Percentiles rank a stretch among this genome's conserved stretches.
phyloP scores from a whole-genome alignment of 2,797 vertebrate species.

The Limnodromus scolopaceus region DNA sequence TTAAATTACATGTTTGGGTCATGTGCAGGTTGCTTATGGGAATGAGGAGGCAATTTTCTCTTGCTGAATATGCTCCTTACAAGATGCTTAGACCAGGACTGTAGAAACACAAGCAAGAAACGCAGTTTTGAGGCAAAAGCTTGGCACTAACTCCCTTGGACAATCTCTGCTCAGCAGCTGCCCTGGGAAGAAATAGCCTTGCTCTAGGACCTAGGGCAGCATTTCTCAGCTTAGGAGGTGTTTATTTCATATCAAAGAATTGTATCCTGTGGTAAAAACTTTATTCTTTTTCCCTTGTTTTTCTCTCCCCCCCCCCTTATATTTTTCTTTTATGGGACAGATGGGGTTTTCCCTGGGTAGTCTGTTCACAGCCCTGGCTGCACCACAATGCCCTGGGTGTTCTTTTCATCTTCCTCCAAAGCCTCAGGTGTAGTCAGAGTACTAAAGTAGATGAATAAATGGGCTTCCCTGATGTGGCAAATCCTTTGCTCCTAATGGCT shows the following conservation, averaged over 20 bases:
- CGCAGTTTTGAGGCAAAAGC: not conserved
- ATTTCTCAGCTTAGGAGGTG: not conserved
- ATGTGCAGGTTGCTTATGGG: not conserved
- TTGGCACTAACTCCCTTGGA: not conserved
- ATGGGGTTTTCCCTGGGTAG: not conserved
- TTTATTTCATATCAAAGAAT: not conserved
- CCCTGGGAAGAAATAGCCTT: not conserved
- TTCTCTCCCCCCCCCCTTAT: too few species aligned
- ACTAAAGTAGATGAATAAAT: not conserved
- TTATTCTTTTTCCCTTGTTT: rapidly evolving
- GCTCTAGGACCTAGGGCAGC: not conserved
- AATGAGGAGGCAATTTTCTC: not conserved
- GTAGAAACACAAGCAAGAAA: not conserved
- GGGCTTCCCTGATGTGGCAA: not conserved
- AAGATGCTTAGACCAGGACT: not conserved
- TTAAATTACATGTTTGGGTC: not conserved
- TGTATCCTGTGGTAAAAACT: not conserved
- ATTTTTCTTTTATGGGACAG: not conserved
- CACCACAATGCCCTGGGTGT: not conserved
- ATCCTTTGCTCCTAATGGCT: not conserved
- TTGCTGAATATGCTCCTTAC: not conserved
- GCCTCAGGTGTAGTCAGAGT: not conserved
- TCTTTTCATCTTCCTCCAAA: not conserved
- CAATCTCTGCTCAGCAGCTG: not conserved
- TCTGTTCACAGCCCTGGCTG: not conserved